Evolutionary conservation across 2,113 vertebrate genomes (phyloP), one percentile per base, ranked within the genome.

Genomic region (Anguilla rostrata): DNA sequence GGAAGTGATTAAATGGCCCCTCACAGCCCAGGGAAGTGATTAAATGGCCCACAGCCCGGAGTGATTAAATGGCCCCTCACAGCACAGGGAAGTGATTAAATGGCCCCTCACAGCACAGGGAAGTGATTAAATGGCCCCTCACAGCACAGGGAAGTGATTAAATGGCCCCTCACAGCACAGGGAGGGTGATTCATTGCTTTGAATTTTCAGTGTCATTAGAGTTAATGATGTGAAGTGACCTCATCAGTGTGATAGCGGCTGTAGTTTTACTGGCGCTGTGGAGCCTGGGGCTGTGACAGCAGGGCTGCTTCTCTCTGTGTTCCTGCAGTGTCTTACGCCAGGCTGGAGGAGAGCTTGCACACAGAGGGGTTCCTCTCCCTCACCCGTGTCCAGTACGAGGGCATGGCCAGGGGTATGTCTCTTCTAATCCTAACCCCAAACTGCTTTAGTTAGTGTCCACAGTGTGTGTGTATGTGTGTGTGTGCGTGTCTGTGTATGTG

Each of bases 281-380:
- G 26, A 34, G 71, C 46, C 39, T 39, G 43, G 53, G 26, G 26
- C 71, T 75, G 26, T 75, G 12, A 75, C 26, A 26, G 71, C n/a
- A 34, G 71, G 26, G 22, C 26, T 75, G 2, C 56, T 22, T 71
- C 63, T n/a, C 26, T 89, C 84, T 85, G 18, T 75, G 8, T 66
- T 94, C 95, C 92, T 88, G 85, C 95, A 83, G 90, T 97, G 87
- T 95, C 96, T 39, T 97, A 96, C 83, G 96, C 97, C 91, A 98
- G 97, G 87, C 97, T 97, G 90, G 97, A 98, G 89, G 96, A 98
- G 89, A 96, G 93, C 85, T 94, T 96, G n/a, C 97, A 97, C 1
- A 94, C 96, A 8, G 97, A 98, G 71, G 97, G 97, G 83, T 93
- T 97, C 22, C 87, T 97, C 85, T 96, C 96, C 90, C 95, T 97